phyloP scores from a whole-genome alignment of 2,113 vertebrate genomes.

The Nerophis lumbriciformis region DNA sequence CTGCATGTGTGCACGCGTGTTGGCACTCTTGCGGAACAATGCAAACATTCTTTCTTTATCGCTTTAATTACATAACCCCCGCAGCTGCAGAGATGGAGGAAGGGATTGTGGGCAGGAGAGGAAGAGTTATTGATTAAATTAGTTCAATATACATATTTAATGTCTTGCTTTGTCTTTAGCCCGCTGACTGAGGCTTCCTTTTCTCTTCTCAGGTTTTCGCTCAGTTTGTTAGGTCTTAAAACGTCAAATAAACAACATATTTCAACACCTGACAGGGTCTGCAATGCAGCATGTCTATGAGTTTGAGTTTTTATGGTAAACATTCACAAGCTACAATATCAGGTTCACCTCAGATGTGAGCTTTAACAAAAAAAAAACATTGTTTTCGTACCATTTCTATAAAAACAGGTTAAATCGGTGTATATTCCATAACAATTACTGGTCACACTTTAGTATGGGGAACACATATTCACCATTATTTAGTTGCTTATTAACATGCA shows the following conservation, averaged over 20 bases:
- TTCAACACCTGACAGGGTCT: constrained; percentile 9
- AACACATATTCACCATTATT: too few species aligned
- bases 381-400: too few species aligned
- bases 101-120: constrained; percentile 29
- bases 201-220: neutral
- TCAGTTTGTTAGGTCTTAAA: neutral
- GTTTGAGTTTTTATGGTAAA: neutral
- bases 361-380: too few species aligned
- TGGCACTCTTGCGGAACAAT: constrained; percentile 8
- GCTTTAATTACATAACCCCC: constrained; percentile 56
- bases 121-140: constrained; percentile 53
- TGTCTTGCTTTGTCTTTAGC: constrained; percentile 36
- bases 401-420: too few species aligned
- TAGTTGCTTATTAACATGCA: too few species aligned
- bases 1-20: constrained; percentile 10
- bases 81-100: constrained; percentile 41
- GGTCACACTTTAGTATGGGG: too few species aligned
- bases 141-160: constrained; percentile 53
- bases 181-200: neutral
- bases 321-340: neutral
- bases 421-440: too few species aligned
- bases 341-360: too few species aligned
- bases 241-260: constrained; percentile 10
- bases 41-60: constrained; percentile 28
- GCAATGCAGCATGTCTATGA: constrained; percentile 3